Evolutionary conservation across 2,888 invertebrate species (phyloP).

Genomic region (Philaethria dido): DNA sequence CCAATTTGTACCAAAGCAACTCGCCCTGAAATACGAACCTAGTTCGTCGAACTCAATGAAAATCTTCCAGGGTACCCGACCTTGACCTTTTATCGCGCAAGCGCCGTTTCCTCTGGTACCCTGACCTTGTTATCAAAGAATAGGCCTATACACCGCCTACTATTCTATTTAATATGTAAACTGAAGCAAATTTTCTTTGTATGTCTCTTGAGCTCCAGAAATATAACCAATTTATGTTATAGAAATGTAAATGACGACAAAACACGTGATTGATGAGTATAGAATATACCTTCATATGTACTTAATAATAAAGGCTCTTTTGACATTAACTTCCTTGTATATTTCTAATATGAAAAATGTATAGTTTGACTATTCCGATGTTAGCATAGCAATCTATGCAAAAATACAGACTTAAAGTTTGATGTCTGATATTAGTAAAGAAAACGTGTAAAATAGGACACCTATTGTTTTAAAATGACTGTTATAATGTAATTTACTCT

Average conservation of each 20-base stretch:
- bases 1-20: constrained; percentile 64
- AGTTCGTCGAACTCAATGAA: constrained; percentile 75
- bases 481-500: too few species aligned
- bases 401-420: too few species aligned
- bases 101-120: constrained; percentile 75
- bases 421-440: too few species aligned
- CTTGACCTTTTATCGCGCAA: constrained; percentile 81
- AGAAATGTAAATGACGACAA: not conserved
- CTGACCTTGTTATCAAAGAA: constrained; percentile 77
- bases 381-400: too few species aligned
- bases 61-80: constrained; percentile 80
- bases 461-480: too few species aligned
- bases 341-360: too few species aligned
- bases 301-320: too few species aligned
- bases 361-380: too few species aligned
- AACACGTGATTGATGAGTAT: too few species aligned
- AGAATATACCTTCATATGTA: too few species aligned
- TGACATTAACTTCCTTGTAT: too few species aligned
- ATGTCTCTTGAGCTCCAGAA: not conserved
- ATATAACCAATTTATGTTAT: not conserved
- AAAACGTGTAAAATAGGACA: too few species aligned
- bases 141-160: constrained; percentile 55
- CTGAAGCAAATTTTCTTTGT: constrained; percentile 23
- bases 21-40: constrained; percentile 73
- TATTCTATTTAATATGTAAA: constrained; percentile 40